These are phyloP conservation scores for Neotragus moschatus DNA, from an alignment of 2,113 vertebrate genomes.

Conservation along the genomic window DNA sequence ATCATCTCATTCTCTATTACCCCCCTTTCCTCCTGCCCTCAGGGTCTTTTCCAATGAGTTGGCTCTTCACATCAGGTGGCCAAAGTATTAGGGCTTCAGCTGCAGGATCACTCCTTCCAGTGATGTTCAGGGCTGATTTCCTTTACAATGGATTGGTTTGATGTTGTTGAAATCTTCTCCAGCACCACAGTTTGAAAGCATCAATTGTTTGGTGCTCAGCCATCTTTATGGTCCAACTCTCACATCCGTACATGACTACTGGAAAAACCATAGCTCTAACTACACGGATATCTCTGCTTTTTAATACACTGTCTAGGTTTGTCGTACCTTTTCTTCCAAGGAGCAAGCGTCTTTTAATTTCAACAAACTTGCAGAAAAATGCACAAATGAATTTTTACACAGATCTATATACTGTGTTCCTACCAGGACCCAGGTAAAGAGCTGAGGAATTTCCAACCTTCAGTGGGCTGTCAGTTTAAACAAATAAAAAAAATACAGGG, in stretches of 20 bases:
- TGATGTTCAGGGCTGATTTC: neutral
- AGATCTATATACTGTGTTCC: neutral
- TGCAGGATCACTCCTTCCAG: neutral
- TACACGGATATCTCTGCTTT: neutral
- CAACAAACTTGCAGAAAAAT: neutral
- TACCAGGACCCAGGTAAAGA: neutral
- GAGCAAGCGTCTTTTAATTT: neutral
- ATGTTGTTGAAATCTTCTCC: neutral
- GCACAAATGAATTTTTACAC: neutral
- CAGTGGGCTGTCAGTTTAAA: neutral
- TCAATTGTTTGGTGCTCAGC: neutral
- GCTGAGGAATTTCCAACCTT: neutral
- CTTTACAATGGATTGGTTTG: neutral
- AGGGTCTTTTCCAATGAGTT: neutral
- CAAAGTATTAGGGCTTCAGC: neutral
- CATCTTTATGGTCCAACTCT: neutral
- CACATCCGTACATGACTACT: rapidly evolving
- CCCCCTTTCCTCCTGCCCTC: neutral
- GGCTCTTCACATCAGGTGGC: neutral
- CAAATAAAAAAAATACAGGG: neutral
- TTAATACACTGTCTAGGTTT: neutral
- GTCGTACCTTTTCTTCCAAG: neutral
- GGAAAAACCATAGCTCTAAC: neutral
- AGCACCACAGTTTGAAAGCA: neutral
- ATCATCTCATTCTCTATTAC: neutral